Evolutionary conservation across 1,140 invertebrate species (phyloP).

Genomic region (Sinonovacula constricta): DNA sequence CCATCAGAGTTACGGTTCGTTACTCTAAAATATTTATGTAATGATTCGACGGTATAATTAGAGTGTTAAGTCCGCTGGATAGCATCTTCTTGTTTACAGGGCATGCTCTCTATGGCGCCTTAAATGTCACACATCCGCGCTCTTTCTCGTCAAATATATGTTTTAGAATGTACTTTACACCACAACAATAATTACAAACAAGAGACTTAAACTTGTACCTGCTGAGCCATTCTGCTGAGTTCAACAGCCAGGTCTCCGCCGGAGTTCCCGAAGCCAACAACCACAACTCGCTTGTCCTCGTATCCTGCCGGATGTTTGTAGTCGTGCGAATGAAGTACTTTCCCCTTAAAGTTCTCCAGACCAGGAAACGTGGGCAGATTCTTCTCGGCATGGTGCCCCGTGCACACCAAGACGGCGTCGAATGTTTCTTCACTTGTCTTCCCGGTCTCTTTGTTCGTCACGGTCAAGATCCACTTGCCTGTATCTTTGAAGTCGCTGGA

Average conservation of each 20-base stretch:
- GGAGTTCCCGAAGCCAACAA: slow-evolving; percentile 81
- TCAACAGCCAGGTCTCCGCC: slow-evolving; percentile 79
- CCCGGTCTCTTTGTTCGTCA: slow-evolving; percentile 12
- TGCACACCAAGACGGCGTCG: slow-evolving; percentile 75
- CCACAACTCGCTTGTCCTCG: slow-evolving; percentile 78
- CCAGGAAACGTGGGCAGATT: slow-evolving; percentile 74
- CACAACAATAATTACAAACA: too few relatives aligned
- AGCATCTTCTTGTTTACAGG: too few relatives aligned
- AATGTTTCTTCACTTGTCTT: slow-evolving; percentile 57
- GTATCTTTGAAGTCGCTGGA: slow-evolving; percentile 34
- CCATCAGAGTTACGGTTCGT: too few relatives aligned
- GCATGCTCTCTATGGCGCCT: too few relatives aligned
- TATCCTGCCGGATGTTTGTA: slow-evolving; percentile 74
- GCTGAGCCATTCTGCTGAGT: slow-evolving; percentile 75
- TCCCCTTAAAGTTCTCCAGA: slow-evolving; percentile 78
- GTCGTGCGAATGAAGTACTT: slow-evolving; percentile 79
- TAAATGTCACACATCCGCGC: too few relatives aligned
- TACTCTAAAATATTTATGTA: too few relatives aligned
- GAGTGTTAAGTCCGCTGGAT: too few relatives aligned
- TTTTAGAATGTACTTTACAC: too few relatives aligned
- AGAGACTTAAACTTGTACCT: slow-evolving; percentile 58
- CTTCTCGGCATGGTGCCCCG: slow-evolving; percentile 77
- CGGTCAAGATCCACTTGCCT: slow-evolving; percentile 52
- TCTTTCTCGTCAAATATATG: too few relatives aligned
- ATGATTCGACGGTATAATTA: too few relatives aligned